phyloP scores from a whole-genome alignment of 2,797 vertebrate genomes.

The Onychomys arenicola region DNA sequence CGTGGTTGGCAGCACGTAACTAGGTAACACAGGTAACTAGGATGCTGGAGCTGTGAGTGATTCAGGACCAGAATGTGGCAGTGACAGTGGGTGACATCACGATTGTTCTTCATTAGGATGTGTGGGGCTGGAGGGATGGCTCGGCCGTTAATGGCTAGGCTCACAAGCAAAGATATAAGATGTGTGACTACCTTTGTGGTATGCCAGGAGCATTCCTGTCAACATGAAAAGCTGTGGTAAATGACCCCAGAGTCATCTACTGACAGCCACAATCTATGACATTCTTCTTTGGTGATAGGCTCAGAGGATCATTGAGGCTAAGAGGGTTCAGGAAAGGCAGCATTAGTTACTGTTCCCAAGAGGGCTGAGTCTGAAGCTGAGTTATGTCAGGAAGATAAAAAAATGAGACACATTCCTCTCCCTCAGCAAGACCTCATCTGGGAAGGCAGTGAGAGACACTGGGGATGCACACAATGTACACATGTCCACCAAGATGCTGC shows the following conservation, averaged over 20 bases:
- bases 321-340: not conserved
- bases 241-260: not conserved
- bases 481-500: not conserved
- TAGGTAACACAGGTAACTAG: not conserved
- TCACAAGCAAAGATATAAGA: not conserved
- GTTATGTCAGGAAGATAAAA: not conserved
- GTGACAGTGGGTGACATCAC: not conserved
- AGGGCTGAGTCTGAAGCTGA: not conserved
- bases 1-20: not conserved
- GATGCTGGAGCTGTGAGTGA: not conserved
- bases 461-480: rapidly evolving
- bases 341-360: not conserved
- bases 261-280: not conserved
- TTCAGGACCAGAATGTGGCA: not conserved
- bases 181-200: not conserved
- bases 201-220: not conserved
- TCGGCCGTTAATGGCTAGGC: too few relatives aligned
- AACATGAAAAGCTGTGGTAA: not conserved
- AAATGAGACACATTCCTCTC: not conserved
- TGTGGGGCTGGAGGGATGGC: not conserved
- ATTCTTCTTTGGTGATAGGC: not conserved
- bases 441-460: not conserved
- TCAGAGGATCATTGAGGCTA: not conserved
- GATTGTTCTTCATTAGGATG: not conserved
- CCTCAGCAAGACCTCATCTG: not conserved